Base-by-base conservation (phyloP, 2,888 invertebrate species). In the Uropetala carovei region DNA sequence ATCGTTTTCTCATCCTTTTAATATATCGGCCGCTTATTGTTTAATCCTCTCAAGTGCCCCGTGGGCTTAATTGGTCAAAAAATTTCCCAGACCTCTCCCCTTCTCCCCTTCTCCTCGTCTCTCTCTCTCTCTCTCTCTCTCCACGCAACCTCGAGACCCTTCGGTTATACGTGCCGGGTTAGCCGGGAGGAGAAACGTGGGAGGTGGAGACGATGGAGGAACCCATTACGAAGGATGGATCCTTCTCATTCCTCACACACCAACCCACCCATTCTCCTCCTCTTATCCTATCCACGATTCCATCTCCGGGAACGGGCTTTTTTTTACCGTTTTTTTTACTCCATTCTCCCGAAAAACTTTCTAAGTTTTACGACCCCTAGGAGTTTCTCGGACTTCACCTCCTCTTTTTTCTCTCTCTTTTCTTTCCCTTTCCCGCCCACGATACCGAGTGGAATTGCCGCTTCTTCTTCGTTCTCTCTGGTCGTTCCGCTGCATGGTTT, bases 401-500 rank as follows among this genome's bases (percentile, higher is more conserved):
- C 82, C 16, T 11, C n/a, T 18, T 14, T 75, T 5, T 11, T 11
- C 13, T 30, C 13, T 30, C 30, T n/a, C 82, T 7, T 43, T 13
- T 18, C 13, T 30, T 10, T 30, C 30, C 59, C 27, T 59, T 27
- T 59, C 27, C 60, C 86, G 1, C 60, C 86, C 16, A 86, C 60
- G 30, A 27, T 16, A n/a, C 13, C 11, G 18, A 22, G 18, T 9
- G 27, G 5, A 18, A 43, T n/a, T 83, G 56, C 57, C 83, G 43
- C 83, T 30, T 59, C 8, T 86, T 27, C 16, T 18, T 86, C 86
- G 10, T 13, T 27, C 18, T 83, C 64, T 68, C 89, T n/a, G n/a
- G 64, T 64, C 89, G 89, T 56, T 89, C 89, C 64, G 89, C 64
- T 60, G 58, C 57, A 27, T 22, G 85, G 59, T 86, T 59, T 27